A percentile compares a stretch with the other conserved stretches of the same genome.
Conservation (phyloP, 2,797 vertebrate species). For the Halcyon smyrnensis region DNA sequence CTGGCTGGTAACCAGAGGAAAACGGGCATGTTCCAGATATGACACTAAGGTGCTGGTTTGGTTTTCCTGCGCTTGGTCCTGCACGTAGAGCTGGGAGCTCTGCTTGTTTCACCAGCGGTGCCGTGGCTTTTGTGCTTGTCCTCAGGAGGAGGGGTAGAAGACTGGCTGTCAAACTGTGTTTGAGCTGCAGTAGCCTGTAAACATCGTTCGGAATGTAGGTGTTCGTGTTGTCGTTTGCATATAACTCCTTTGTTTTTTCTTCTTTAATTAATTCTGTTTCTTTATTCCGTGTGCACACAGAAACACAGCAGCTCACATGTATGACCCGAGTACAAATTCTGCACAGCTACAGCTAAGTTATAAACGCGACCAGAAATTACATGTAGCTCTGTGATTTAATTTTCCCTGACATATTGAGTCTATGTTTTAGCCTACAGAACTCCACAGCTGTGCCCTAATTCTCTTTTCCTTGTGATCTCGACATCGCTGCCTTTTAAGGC, state of each 20-base stretch:
- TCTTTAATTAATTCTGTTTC: not conserved
- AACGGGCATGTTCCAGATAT: not conserved
- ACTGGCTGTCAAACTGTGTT: not conserved
- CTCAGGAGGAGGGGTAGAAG: not conserved
- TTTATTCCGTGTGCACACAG: not conserved
- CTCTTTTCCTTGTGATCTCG: slow-evolving; percentile 85
- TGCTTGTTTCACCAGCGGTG: not conserved
- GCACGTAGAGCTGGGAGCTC: not conserved
- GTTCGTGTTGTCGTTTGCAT: not conserved
- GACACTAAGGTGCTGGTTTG: rapidly evolving
- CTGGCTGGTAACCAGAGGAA: rapidly evolving
- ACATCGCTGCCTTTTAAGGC: slow-evolving; percentile 84
- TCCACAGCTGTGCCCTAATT: slow-evolving; percentile 93
- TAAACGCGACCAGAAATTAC: slow-evolving; percentile 59
- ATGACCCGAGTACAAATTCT: slow-evolving; percentile 46
- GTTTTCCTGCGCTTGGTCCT: not conserved
- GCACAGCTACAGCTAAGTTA: slow-evolving; percentile 41
- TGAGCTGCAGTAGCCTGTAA: not conserved
- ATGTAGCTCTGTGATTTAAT: slow-evolving; percentile 86
- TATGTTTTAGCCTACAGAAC: slow-evolving; percentile 91
- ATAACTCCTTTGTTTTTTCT: not conserved
- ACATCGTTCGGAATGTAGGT: not conserved
- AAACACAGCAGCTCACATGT: slow-evolving; percentile 7
- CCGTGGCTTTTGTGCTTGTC: not conserved
- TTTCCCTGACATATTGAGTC: slow-evolving; percentile 90